Percentiles rank a stretch among this genome's conserved stretches.
phyloP scores from a whole-genome alignment of 2,113 vertebrate genomes.

The Cygnus atratus region DNA sequence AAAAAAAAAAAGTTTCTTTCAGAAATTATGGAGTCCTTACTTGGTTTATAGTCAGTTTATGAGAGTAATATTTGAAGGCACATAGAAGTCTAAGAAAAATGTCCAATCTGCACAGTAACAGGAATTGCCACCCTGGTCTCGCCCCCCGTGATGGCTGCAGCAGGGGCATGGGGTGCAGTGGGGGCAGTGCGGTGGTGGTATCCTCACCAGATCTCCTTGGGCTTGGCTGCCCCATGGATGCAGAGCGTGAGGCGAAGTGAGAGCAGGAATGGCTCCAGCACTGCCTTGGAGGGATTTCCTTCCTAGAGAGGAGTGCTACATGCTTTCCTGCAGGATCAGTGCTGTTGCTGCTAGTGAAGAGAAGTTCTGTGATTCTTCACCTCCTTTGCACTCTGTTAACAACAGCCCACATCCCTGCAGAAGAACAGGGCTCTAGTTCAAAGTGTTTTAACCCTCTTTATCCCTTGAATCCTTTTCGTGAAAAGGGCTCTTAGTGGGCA shows the following conservation, averaged over 20 bases:
- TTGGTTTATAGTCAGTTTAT: too few species aligned
- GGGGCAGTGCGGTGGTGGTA: not conserved
- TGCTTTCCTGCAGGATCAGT: not conserved
- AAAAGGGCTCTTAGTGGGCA: not conserved
- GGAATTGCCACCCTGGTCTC: not conserved
- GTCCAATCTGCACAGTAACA: not conserved
- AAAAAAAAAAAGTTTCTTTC: not conserved
- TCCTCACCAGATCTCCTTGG: not conserved
- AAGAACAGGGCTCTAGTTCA: not conserved
- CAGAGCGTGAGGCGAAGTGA: not conserved
- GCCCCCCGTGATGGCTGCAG: not conserved
- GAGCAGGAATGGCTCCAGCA: not conserved
- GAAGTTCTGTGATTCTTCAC: not conserved
- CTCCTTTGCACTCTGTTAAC: not conserved
- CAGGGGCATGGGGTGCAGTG: not conserved
- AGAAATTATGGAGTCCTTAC: not conserved
- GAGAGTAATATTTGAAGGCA: not conserved
- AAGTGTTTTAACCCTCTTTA: not conserved
- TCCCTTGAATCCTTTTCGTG: not conserved
- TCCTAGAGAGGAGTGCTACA: not conserved
- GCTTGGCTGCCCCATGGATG: not conserved
- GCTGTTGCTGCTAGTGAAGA: not conserved
- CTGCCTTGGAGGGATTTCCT: not conserved
- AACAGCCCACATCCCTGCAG: not conserved
- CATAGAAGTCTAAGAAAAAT: not conserved